Evolutionary conservation across 1,140 invertebrate species (phyloP).

Genomic region (Chlorops oryzae): DNA sequence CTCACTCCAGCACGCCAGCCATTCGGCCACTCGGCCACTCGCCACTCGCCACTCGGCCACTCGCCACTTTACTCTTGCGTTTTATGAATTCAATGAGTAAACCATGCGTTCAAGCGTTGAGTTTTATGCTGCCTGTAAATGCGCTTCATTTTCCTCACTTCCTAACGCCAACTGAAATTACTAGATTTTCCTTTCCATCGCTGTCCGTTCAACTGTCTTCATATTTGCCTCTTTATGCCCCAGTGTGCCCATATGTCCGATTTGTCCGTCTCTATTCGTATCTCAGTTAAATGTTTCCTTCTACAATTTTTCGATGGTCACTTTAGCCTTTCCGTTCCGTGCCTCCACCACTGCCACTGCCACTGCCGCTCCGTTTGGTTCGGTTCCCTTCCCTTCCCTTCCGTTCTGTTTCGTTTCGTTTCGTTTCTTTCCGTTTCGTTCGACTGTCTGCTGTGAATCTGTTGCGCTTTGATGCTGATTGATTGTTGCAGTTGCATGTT

Average conservation of each 20-base stretch:
- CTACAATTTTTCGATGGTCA: too few species aligned
- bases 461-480: conserved; percentile 16
- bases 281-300: conserved; percentile 16
- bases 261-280: conserved; percentile 5
- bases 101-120: not conserved
- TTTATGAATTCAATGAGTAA: conserved; percentile 1
- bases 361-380: conserved; percentile 12
- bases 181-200: not conserved
- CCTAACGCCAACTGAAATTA: not conserved
- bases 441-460: conserved; percentile 12
- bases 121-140: too few species aligned
- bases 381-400: conserved; percentile 9
- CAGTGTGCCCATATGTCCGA: not conserved
- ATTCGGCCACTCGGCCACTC: not conserved
- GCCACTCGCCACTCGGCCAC: not conserved
- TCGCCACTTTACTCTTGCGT: not conserved
- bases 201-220: not conserved
- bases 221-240: not conserved
- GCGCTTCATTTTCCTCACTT: too few species aligned
- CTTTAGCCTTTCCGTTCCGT: too few species aligned
- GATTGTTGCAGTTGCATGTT: conserved; percentile 18
- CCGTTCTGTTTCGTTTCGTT: conserved; percentile 5
- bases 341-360: conserved; percentile 13
- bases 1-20: not conserved
- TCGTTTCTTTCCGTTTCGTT: too few species aligned